These are phyloP conservation scores for Scophthalmus maximus DNA, from an alignment of 2,113 vertebrate species.

Conservation along the genomic window DNA sequence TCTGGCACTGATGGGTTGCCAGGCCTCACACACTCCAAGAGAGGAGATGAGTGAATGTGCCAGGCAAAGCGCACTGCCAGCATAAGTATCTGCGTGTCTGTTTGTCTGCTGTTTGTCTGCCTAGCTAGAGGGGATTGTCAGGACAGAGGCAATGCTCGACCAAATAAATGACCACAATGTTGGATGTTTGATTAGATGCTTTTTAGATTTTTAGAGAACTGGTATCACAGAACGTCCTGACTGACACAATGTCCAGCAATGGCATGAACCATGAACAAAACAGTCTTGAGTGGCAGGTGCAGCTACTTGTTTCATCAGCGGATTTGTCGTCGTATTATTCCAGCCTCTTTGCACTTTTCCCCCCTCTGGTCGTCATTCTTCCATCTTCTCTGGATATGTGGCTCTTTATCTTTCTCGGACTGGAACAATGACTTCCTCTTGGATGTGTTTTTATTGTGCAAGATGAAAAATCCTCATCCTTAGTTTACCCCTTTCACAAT, in stretches of 20 bases:
- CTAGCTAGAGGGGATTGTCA: slow-evolving; percentile 20
- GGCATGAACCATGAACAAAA: slow-evolving; percentile 35
- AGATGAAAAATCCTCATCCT: slow-evolving; percentile 79
- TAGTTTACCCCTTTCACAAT: slow-evolving; percentile 79
- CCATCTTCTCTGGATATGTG: slow-evolving; percentile 59
- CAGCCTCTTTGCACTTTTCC: slow-evolving; percentile 33
- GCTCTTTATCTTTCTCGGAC: slow-evolving; percentile 59
- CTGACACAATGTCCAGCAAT: background rate
- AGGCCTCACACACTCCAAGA: slow-evolving; percentile 61
- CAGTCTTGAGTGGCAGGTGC: slow-evolving; percentile 34
- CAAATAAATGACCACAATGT: slow-evolving; percentile 1
- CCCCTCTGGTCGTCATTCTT: slow-evolving; percentile 45
- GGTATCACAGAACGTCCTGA: background rate
- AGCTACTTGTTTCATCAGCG: slow-evolving; percentile 34
- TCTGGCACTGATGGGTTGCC: slow-evolving; percentile 64
- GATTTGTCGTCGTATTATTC: slow-evolving; percentile 52
- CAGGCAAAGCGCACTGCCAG: slow-evolving; percentile 59
- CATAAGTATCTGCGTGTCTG: slow-evolving; percentile 52
- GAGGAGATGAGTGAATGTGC: slow-evolving; percentile 63
- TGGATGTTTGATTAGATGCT: background rate
- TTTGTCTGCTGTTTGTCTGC: slow-evolving; percentile 47
- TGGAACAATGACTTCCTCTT: slow-evolving; percentile 68
- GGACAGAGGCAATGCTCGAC: slow-evolving; percentile 26
- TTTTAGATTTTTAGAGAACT: background rate
- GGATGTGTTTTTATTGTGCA: slow-evolving; percentile 56